phyloP scores from a whole-genome alignment of 2,888 invertebrate genomes.

The Drosophila barbarae region DNA sequence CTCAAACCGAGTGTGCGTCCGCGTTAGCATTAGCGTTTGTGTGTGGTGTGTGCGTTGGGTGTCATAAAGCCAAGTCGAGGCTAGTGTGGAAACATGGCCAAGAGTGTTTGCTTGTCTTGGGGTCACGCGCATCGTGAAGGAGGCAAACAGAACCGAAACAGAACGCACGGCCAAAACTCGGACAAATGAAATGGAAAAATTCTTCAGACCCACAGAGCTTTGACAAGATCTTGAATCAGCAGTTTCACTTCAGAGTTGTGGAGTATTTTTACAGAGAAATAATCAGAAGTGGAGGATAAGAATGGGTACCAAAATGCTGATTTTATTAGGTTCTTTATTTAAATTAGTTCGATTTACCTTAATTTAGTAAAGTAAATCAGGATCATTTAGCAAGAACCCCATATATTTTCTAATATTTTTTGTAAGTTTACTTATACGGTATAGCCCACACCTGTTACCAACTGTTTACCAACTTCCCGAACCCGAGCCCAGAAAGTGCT shows the following conservation, averaged over 20 bases:
- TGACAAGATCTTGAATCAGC: slow-evolving; percentile 37
- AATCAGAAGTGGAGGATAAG: neutral
- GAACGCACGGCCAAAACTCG: slow-evolving; percentile 16
- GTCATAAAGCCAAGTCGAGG: slow-evolving; percentile 69
- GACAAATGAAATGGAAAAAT: slow-evolving; percentile 26
- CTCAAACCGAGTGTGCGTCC: slow-evolving; percentile 1
- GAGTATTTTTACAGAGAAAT: neutral
- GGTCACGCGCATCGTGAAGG: slow-evolving; percentile 64
- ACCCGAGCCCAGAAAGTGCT: slow-evolving; percentile 12
- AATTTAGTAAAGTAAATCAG: too few relatives aligned
- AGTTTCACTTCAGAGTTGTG: neutral
- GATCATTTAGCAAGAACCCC: neutral
- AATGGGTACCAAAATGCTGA: neutral
- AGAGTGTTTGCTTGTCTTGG: slow-evolving; percentile 52
- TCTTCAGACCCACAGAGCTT: slow-evolving; percentile 16
- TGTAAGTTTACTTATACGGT: neutral
- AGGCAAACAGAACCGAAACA: slow-evolving; percentile 38
- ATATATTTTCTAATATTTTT: neutral
- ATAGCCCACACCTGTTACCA: slow-evolving; percentile 12
- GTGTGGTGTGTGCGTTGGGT: slow-evolving; percentile 41
- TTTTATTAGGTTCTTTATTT: neutral
- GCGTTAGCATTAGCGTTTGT: slow-evolving; percentile 1
- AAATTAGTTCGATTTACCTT: too few relatives aligned
- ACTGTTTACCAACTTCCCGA: slow-evolving; percentile 20
- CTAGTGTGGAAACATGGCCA: slow-evolving; percentile 53